These are phyloP conservation scores for Tachysurus vachellii DNA, from an alignment of 2,113 vertebrate species.

Conservation along the genomic window DNA sequence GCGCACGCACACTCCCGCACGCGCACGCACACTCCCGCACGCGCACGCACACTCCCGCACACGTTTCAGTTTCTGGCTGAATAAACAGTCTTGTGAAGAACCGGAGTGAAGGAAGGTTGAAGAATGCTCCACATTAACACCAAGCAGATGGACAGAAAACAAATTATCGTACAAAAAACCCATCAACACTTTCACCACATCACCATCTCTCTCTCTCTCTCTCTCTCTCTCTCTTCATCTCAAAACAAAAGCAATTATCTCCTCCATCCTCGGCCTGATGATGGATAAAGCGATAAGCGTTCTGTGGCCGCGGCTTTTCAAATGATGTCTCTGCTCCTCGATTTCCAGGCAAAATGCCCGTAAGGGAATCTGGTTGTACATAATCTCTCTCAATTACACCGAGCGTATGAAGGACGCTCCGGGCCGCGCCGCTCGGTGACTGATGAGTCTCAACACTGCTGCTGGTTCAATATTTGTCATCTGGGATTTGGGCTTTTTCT, in stretches of 20 bases:
- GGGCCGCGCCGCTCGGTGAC: slow-evolving; percentile 51
- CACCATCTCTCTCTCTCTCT: slow-evolving; percentile 31
- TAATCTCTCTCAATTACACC: slow-evolving; percentile 60
- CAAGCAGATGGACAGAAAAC: not conserved
- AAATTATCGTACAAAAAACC: not conserved
- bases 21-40: not conserved
- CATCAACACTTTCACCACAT: not conserved
- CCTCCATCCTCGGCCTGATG: slow-evolving; percentile 23
- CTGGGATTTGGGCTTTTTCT: not conserved
- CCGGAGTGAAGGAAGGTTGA: not conserved
- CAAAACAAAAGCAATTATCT: slow-evolving; percentile 55
- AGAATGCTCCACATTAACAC: not conserved
- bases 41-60: not conserved
- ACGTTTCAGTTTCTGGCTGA: not conserved
- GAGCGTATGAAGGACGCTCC: slow-evolving; percentile 41
- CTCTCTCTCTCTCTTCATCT: slow-evolving; percentile 36
- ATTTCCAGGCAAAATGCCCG: slow-evolving; percentile 49
- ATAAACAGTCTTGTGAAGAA: not conserved
- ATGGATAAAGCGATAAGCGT: slow-evolving; percentile 59
- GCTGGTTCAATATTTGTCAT: slow-evolving; percentile 28
- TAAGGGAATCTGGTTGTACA: slow-evolving; percentile 47
- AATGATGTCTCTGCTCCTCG: slow-evolving; percentile 55
- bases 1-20: no score
- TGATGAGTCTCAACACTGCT: slow-evolving; percentile 12
- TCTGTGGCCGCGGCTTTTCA: slow-evolving; percentile 47